Conservation (phyloP, 2,888 invertebrate genomes). For the Chrysina gloriosa region DNA sequence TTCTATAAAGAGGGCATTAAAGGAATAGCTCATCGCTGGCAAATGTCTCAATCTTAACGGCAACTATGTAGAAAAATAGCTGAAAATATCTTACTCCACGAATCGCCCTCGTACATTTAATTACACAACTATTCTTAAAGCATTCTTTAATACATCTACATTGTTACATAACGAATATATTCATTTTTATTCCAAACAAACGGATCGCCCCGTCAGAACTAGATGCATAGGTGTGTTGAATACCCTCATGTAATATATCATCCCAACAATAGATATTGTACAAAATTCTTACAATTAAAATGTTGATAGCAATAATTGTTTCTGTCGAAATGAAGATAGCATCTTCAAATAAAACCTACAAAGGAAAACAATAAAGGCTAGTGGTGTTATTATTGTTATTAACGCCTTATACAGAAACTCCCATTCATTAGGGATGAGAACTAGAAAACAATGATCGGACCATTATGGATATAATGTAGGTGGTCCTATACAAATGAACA, state of each 20-base stretch:
- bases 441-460: constrained; percentile 6
- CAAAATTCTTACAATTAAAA: constrained; percentile 40
- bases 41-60: too few relatives aligned
- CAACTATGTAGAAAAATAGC: too few relatives aligned
- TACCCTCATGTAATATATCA: constrained; percentile 30
- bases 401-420: neutral
- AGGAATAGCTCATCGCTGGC: too few relatives aligned
- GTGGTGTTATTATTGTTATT: constrained; percentile 20
- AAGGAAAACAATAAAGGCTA: constrained; percentile 28
- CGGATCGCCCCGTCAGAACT: neutral
- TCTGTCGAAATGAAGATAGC: constrained; percentile 26
- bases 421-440: constrained; percentile 27
- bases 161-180: too few relatives aligned
- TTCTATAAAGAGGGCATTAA: too few relatives aligned
- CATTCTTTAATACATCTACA: too few relatives aligned
- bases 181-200: neutral
- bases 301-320: constrained; percentile 40
- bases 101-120: too few relatives aligned
- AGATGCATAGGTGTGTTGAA: neutral
- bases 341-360: constrained; percentile 24
- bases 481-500: neutral
- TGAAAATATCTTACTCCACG: too few relatives aligned
- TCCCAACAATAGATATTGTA: constrained; percentile 39
- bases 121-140: too few relatives aligned
- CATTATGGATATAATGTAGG: constrained; percentile 1